phyloP scores from a whole-genome alignment of 2,888 invertebrate genomes.

The Boloria euphrosyne region DNA sequence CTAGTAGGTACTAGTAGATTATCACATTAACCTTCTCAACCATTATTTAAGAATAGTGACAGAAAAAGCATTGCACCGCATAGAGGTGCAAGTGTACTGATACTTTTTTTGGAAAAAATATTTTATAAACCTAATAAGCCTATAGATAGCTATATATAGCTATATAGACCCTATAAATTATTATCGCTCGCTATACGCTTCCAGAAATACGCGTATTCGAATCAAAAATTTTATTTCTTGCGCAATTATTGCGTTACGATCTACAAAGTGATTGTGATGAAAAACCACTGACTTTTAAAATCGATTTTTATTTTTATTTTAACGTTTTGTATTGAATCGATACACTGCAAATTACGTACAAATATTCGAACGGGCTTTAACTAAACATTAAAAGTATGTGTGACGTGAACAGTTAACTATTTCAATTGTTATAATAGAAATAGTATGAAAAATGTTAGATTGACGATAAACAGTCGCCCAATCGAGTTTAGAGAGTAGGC shows the following conservation, averaged over 20 bases:
- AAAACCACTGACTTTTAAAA: not conserved
- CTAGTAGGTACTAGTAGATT: no score
- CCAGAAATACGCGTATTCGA: not conserved
- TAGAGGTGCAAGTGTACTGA: no score
- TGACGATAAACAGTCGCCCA: constrained; percentile 13
- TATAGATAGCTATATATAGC: no score
- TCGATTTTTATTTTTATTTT: not conserved
- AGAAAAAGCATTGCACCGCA: no score
- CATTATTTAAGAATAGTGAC: no score
- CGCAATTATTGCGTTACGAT: not conserved
- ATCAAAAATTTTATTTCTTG: not conserved
- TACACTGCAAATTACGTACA: not conserved
- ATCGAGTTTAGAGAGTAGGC: constrained; percentile 14
- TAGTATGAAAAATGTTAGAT: constrained; percentile 15
- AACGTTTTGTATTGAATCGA: not conserved
- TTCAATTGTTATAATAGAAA: constrained; percentile 20
- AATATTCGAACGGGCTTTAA: not conserved
- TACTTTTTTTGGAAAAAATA: no score
- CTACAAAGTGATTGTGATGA: not conserved
- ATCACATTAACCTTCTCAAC: no score
- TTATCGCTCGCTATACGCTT: no score
- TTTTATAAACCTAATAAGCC: no score
- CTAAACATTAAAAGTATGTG: no score
- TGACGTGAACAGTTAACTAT: not conserved
- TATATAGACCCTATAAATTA: no score